Conservation (phyloP, 2,113 vertebrate genomes). For the Callopanchax toddi region DNA sequence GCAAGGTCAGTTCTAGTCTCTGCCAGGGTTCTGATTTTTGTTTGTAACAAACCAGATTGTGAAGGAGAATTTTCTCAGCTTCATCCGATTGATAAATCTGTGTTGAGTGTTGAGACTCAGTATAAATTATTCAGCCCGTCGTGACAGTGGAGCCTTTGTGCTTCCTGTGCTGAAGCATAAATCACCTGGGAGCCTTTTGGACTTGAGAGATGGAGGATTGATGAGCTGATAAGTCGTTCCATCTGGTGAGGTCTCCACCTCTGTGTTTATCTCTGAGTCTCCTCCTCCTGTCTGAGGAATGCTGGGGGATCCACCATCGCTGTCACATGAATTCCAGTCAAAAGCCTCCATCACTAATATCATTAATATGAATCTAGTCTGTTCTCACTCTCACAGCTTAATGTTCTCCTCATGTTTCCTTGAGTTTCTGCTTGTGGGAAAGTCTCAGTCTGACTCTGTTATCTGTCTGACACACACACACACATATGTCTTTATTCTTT, state of each 20-base stretch:
- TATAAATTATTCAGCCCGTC: slow-evolving; percentile 33
- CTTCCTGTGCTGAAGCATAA: neutral
- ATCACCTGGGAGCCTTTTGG: neutral
- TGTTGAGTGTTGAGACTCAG: neutral
- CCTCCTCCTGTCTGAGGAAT: slow-evolving; percentile 69
- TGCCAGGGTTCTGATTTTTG: no score
- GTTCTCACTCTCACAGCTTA: neutral
- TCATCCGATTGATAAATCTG: no score
- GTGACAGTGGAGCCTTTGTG: slow-evolving; percentile 1
- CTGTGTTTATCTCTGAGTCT: slow-evolving; percentile 47
- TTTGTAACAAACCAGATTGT: neutral
- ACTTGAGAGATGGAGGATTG: slow-evolving; percentile 25
- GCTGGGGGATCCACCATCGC: slow-evolving; percentile 30
- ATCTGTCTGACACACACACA: slow-evolving; percentile 15
- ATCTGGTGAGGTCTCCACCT: slow-evolving; percentile 48
- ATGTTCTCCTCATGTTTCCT: slow-evolving; percentile 19
- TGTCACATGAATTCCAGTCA: slow-evolving; percentile 42
- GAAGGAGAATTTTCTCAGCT: neutral
- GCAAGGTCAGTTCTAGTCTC: slow-evolving; percentile 89
- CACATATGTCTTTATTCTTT: no score
- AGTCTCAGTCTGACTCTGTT: slow-evolving; percentile 12
- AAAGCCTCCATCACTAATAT: slow-evolving; percentile 30
- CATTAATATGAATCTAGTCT: slow-evolving; percentile 16
- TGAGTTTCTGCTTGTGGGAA: slow-evolving; percentile 2
- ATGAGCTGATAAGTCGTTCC: slow-evolving; percentile 40